Conservation (phyloP, 2,888 invertebrate species). For the Scaptodrosophila latifasciaeformis region DNA sequence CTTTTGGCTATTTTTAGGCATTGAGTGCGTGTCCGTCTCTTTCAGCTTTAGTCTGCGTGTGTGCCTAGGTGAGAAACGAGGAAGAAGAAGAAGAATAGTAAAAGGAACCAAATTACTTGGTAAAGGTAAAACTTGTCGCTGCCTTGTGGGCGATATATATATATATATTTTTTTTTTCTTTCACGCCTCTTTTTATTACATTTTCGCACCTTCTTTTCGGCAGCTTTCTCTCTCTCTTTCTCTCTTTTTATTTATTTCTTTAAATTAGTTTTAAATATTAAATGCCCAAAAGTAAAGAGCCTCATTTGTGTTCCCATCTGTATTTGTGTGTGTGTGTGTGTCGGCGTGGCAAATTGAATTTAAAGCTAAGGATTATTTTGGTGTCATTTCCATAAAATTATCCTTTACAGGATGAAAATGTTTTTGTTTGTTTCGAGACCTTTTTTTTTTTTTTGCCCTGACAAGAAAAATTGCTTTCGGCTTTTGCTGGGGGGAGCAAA, state of each 20-base stretch:
- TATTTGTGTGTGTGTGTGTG: background rate
- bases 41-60: background rate
- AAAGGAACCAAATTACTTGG: background rate
- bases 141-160: background rate
- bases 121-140: conserved; percentile 3
- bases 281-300: conserved; percentile 13
- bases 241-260: conserved; percentile 34
- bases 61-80: background rate
- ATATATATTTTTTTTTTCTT: background rate
- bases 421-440: background rate
- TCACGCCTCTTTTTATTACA: conserved; percentile 13
- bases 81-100: background rate
- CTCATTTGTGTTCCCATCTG: background rate
- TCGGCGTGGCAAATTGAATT: conserved; percentile 13
- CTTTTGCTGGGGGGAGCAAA: background rate
- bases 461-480: background rate
- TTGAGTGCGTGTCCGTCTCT: conserved; percentile 11
- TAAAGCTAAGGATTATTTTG: conserved; percentile 19
- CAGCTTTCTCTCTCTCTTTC: no score
- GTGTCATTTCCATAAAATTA: conserved; percentile 1
- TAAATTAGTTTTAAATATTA: conserved; percentile 34
- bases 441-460: no score
- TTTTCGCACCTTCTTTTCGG: background rate
- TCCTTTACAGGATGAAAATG: background rate
- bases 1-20: conserved; percentile 41